phyloP scores from a whole-genome alignment of 2,113 vertebrate genomes.

The Lophotis ruficrista region DNA sequence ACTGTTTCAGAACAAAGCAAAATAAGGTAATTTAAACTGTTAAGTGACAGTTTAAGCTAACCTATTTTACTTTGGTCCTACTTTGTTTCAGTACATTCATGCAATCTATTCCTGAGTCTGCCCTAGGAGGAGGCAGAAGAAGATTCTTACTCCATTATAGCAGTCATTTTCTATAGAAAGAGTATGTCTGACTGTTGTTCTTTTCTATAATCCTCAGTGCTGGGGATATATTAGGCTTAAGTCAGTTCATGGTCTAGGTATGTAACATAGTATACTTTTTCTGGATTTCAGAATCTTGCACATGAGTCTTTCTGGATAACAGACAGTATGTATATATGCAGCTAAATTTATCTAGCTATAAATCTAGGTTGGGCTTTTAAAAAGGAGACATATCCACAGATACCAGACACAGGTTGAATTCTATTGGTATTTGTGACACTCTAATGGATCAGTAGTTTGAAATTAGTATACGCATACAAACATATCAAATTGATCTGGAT shows the following conservation, averaged over 20 bases:
- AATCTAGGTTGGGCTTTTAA: neutral
- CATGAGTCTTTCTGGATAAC: neutral
- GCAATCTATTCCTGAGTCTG: neutral
- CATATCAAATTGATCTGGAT: neutral
- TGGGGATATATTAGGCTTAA: neutral
- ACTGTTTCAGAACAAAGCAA: slow-evolving; percentile 17
- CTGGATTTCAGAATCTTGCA: neutral
- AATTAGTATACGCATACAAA: neutral
- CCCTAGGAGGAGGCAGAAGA: neutral
- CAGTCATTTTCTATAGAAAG: neutral
- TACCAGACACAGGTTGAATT: neutral
- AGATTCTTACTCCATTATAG: neutral
- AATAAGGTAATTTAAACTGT: neutral
- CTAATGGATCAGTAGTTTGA: neutral
- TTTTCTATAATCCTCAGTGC: neutral
- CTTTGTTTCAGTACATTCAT: neutral
- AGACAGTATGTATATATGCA: neutral
- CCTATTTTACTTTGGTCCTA: slow-evolving; percentile 19
- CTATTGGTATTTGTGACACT: neutral
- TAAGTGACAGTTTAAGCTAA: neutral
- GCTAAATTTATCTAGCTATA: neutral
- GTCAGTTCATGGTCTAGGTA: neutral
- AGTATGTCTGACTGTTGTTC: neutral
- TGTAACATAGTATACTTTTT: neutral
- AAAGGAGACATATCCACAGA: neutral